Base-by-base conservation (phyloP, 2,888 invertebrate species). In the Notodromas monacha region DNA sequence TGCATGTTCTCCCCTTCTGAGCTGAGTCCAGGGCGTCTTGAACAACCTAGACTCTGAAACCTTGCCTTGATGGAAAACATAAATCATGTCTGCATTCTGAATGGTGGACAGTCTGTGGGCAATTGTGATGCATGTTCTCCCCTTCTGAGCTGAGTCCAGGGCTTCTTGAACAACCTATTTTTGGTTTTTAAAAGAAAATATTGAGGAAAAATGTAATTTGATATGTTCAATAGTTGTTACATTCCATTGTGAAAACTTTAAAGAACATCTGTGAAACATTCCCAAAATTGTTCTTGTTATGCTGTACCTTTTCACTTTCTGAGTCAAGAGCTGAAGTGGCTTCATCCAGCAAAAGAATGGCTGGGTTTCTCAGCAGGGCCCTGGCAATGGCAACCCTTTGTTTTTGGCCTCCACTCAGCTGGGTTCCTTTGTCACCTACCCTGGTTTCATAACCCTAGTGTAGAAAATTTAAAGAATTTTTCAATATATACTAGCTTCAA, bases 31-130 rank as follows among this genome's bases (percentile, higher is more conserved):
- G n/a, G n/a, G n/a, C n/a, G n/a, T n/a, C n/a, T n/a, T n/a, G n/a
- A n/a, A n/a, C n/a, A n/a, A n/a, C n/a, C 89, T 92, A 36, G 61
- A 57, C 47, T 92, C 89, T 1, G 64, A 62, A 4, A 89, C 61
- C 16, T 50, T 46, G 0, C 89, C 86, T 28, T 63, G 56, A 33
- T 72, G 65, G 31, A 92, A 49, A 0, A 89, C 86, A 0, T 76
- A 76, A 27, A 92, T 89, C 43, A 68, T 52, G 48, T 81, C 69
- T 0, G 72, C 70, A 45, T 68, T 66, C 42, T 68, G 61, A 35
- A 77, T 65, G 11, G 77, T 76, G 11, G 70, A 63, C 32, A 79
- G 56, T 4, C 77, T 60, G 51, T 79, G 79, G 2, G 77, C 77
- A 39, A 79, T 74, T 28, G 72, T 68, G 26, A 79, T 63, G 41